phyloP scores from a whole-genome alignment of 64 coral and sea anemone species.

The Dendronephthya gigantea region DNA sequence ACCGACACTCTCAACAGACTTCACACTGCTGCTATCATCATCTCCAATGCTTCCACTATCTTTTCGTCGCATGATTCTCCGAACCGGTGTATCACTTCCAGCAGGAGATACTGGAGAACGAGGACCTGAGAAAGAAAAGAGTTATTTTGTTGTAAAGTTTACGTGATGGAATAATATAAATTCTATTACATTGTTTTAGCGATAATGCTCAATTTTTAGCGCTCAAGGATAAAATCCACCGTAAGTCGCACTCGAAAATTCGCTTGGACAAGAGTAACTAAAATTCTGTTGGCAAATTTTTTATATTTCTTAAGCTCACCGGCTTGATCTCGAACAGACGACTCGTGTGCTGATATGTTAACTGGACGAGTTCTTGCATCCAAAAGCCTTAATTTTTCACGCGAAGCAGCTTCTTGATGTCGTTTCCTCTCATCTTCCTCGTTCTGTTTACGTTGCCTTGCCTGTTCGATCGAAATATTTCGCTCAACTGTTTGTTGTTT shows the following conservation, averaged over 20 bases:
- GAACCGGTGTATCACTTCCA: conserved; percentile 45
- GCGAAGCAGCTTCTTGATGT: conserved; percentile 56
- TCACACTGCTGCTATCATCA: conserved; percentile 89
- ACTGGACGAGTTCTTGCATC: conserved; percentile 47
- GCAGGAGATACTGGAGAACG: conserved; percentile 50
- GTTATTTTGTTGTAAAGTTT: background rate
- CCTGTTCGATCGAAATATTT: conserved; percentile 56
- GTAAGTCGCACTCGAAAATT: too few relatives aligned
- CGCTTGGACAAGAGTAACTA: too few relatives aligned
- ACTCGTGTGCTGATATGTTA: background rate
- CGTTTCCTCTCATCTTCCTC: conserved; percentile 51
- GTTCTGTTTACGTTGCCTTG: conserved; percentile 60
- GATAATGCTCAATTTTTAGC: too few relatives aligned
- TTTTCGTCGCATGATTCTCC: conserved; percentile 86
- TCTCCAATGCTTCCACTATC: conserved; percentile 95
- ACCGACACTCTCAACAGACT: conserved; percentile 74
- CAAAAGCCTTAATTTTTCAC: conserved; percentile 53
- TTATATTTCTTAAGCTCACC: background rate
- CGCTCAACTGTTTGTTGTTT: conserved; percentile 67
- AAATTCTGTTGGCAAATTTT: too few relatives aligned
- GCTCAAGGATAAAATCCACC: too few relatives aligned
- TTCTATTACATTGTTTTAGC: too few relatives aligned
- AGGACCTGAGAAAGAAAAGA: conserved; percentile 41
- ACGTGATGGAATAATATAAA: too few relatives aligned
- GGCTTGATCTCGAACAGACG: background rate